Percentiles rank a stretch among this genome's conserved stretches.
These are phyloP conservation scores for Salticus scenicus DNA, from an alignment of 2,888 invertebrate genomes.

Conservation along the genomic window DNA sequence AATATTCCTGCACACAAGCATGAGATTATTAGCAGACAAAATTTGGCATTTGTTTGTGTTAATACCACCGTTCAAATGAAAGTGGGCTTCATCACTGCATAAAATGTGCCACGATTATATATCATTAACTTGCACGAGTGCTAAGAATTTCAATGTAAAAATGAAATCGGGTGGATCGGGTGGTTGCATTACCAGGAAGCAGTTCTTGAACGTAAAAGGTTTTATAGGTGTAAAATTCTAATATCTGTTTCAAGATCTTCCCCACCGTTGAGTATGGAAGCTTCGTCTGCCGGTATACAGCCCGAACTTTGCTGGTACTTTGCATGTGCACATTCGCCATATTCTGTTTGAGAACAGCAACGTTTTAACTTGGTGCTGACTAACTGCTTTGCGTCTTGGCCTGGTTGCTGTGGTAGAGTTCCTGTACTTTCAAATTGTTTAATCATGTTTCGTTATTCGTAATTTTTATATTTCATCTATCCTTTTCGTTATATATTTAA, in stretches of 20 bases:
- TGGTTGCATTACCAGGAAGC: slow-evolving; percentile 5
- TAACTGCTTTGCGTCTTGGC: slow-evolving; percentile 22
- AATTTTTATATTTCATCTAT: too few species aligned
- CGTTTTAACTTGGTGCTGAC: slow-evolving; percentile 22
- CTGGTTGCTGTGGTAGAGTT: slow-evolving; percentile 24
- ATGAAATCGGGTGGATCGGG: too few species aligned
- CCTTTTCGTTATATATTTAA: too few species aligned
- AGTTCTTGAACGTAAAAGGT: slow-evolving; percentile 15
- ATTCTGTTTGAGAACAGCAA: slow-evolving; percentile 24
- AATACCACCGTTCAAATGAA: slow-evolving; percentile 30
- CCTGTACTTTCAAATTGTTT: neutral
- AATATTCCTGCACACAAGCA: neutral
- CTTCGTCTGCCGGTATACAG: slow-evolving; percentile 14
- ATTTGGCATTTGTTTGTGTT: slow-evolving; percentile 4
- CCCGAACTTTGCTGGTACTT: slow-evolving; percentile 10
- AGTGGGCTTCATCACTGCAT: slow-evolving; percentile 9
- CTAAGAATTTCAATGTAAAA: slow-evolving; percentile 19
- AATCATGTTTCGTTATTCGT: too few species aligned
- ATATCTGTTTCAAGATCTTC: slow-evolving; percentile 2
- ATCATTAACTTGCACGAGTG: slow-evolving; percentile 14
- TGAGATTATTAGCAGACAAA: neutral
- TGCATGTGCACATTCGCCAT: slow-evolving; percentile 2
- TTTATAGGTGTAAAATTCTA: neutral
- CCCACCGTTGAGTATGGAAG: slow-evolving; percentile 9
- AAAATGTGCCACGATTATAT: neutral